Evolutionary conservation across 1,140 invertebrate genomes (phyloP).

Genomic region (Cotesia vestalis): DNA sequence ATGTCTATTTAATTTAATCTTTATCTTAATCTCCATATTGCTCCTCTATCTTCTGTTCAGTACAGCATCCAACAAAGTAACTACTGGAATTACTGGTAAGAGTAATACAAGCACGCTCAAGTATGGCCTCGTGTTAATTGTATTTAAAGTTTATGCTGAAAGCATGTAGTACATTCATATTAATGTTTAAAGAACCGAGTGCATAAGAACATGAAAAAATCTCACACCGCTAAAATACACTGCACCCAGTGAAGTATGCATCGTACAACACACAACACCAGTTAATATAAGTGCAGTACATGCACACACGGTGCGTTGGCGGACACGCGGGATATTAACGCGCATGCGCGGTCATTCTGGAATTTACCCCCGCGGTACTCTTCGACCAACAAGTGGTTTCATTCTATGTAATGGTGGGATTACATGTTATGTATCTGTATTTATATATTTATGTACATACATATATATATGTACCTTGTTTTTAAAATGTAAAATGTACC

Average conservation of each 20-base stretch:
- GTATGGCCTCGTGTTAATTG: background rate
- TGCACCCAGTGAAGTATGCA: background rate
- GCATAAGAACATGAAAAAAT: background rate
- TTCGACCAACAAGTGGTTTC: background rate
- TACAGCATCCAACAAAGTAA: no score
- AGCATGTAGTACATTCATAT: slow-evolving; percentile 7
- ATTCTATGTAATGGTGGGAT: background rate
- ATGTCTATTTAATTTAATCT: slow-evolving; percentile 8
- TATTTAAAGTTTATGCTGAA: slow-evolving; percentile 7
- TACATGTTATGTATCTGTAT: background rate
- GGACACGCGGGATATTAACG: slow-evolving; percentile 34
- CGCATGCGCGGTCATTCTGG: slow-evolving; percentile 54
- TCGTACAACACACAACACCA: background rate
- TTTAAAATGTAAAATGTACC: no score
- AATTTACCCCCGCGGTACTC: slow-evolving; percentile 46
- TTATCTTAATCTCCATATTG: background rate
- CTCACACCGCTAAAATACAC: no score
- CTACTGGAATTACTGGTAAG: no score
- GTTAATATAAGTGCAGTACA: background rate
- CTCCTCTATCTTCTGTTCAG: background rate
- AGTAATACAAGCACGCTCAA: no score
- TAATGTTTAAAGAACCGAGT: slow-evolving; percentile 7
- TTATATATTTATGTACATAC: background rate
- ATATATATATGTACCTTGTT: background rate
- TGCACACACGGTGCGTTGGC: background rate